Conservation (phyloP, 2,797 vertebrate genomes). For the Takifugu rubripes region DNA sequence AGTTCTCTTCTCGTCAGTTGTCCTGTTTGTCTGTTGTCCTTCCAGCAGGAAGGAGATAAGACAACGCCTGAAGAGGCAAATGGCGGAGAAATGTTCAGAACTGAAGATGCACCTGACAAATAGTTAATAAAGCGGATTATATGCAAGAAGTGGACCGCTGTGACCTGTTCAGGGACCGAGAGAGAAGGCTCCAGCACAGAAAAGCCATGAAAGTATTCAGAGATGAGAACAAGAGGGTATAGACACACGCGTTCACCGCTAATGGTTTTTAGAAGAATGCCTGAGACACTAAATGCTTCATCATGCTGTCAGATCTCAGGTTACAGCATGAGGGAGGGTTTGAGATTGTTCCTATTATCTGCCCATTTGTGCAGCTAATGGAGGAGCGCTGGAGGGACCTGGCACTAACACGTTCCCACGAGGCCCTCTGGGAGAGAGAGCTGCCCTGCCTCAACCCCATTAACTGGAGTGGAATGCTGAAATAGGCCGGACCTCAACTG, state of each 20-base stretch:
- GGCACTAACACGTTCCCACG: conserved; percentile 69
- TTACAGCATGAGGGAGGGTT: conserved; percentile 30
- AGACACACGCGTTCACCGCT: conserved; percentile 8
- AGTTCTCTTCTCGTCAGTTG: not conserved
- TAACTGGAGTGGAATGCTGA: conserved; percentile 78
- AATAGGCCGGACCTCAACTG: conserved; percentile 45
- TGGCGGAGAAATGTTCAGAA: conserved; percentile 60
- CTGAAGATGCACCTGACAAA: conserved; percentile 51
- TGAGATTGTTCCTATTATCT: conserved; percentile 8
- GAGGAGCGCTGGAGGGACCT: conserved; percentile 74
- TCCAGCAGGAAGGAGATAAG: conserved; percentile 62
- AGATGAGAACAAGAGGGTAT: conserved; percentile 76
- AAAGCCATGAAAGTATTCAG: conserved; percentile 66
- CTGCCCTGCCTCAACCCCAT: conserved; percentile 73
- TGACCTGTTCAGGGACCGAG: conserved; percentile 51
- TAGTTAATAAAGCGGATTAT: conserved; percentile 53
- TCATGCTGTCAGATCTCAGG: conserved; percentile 19
- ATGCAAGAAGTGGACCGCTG: conserved; percentile 53
- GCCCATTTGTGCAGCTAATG: conserved; percentile 66
- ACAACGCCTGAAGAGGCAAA: conserved; percentile 70
- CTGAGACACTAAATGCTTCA: conserved; percentile 5
- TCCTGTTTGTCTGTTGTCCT: not conserved
- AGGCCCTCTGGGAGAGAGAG: conserved; percentile 68
- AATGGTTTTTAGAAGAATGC: conserved; percentile 9
- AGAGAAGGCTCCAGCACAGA: conserved; percentile 52